A percentile compares a stretch with the other conserved stretches of the same genome.
Conservation (phyloP, 2,888 invertebrate genomes). For the Apamea monoglypha region DNA sequence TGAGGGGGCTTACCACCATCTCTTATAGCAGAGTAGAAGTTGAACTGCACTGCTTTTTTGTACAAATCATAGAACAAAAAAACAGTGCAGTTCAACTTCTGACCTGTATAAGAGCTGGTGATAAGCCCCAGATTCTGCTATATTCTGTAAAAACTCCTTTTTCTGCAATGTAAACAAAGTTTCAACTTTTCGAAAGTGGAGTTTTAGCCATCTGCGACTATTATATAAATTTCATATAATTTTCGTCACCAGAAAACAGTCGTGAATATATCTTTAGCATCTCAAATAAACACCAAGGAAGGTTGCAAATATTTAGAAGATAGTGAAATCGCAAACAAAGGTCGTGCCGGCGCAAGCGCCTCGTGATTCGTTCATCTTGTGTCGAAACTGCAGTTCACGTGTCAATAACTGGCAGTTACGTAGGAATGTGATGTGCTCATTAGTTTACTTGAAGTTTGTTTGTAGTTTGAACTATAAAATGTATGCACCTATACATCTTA, state of each 20-base stretch:
- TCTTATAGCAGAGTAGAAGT: too few species aligned
- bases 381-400: constrained; percentile 50
- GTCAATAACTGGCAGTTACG: constrained; percentile 56
- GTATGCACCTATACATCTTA: constrained; percentile 8
- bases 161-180: not conserved
- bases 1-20: too few species aligned
- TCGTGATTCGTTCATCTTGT: constrained; percentile 78
- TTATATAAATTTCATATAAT: constrained; percentile 33
- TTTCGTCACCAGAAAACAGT: constrained; percentile 40
- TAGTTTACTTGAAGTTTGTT: too few species aligned
- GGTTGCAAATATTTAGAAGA: constrained; percentile 66
- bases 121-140: not conserved
- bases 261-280: constrained; percentile 62
- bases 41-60: too few species aligned
- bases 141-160: not conserved
- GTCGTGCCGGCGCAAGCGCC: constrained; percentile 67
- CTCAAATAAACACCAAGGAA: constrained; percentile 46
- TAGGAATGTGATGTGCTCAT: constrained; percentile 56
- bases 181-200: not conserved
- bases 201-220: not conserved
- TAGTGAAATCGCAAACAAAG: constrained; percentile 83
- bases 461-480: constrained; percentile 13
- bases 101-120: too few species aligned
- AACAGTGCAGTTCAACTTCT: too few species aligned
- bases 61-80: too few species aligned